Base-by-base conservation (phyloP, 2,113 vertebrate genomes). In the Fulica atra region DNA sequence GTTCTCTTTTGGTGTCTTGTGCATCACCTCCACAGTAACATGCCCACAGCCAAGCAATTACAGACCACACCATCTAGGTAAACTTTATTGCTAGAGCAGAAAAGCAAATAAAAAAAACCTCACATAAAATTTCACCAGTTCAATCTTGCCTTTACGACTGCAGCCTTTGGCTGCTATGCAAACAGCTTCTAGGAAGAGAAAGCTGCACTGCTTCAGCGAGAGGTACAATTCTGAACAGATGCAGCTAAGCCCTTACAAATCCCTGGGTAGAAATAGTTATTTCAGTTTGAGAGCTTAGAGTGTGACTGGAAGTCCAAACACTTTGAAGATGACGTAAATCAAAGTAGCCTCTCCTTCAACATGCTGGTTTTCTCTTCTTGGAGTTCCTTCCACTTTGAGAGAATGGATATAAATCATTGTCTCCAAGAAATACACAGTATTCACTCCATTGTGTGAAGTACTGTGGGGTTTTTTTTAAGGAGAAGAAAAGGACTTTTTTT, bases 171-270 rank as follows among this genome's bases (percentile, higher is more conserved):
- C 56, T 44, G 31, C 60, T 28, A 78, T 4, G 46, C 70, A 88
- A 68, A 81, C 11, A n/a, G 36, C 21, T 77, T 40, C 46, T 21
- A 92, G 79, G 53, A 72, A 79, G 33, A 70, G 38, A 85, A 78
- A 54, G 17, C n/a, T 91, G 72, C 33, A 38, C 10, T 70, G 2
- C 63, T 84, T 74, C 84, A 81, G 4, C 38, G 60, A 87, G 51
- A 93, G 38, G 38, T 38, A 87, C 87, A 91, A 87, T 79, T 81
- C 85, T 87, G 84, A 95, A 89, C 81, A 95, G 89, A 95, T 95
- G 87, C 56, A 81, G 81, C n/a, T 94, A 87, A 95, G 70, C 65
- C 69, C 65, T 86, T 93, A 85, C 84, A 96, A 93, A 94, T 91
- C 81, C 70, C 81, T 64, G 38, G n/a, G 65, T 6, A 92, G 69